Evolutionary conservation across 2,888 invertebrate species (phyloP).

Genomic region (Drosophila ezoana): DNA sequence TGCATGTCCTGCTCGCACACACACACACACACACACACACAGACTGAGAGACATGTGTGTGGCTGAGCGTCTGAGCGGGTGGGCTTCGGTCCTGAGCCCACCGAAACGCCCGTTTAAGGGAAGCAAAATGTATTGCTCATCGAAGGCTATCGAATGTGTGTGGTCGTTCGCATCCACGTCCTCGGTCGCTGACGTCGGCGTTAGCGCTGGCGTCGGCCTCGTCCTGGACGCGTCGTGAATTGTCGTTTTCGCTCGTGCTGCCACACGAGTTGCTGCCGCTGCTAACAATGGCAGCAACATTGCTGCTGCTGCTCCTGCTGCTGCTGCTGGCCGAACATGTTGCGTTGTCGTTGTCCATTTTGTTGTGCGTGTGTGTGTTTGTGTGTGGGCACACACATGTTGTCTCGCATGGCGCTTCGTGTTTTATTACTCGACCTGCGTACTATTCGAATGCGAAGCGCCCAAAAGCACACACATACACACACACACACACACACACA

Average conservation of each 20-base stretch:
- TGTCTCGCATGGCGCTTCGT: slow-evolving; percentile 73
- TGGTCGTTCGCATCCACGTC: slow-evolving; percentile 35
- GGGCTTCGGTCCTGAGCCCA: slow-evolving; percentile 40
- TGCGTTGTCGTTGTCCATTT: slow-evolving; percentile 72
- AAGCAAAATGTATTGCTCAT: slow-evolving; percentile 81
- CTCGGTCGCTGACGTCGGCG: slow-evolving; percentile 20
- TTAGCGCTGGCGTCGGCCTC: slow-evolving; percentile 7
- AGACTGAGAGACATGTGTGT: slow-evolving; percentile 8
- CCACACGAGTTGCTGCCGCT: slow-evolving; percentile 27
- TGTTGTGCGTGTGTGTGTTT: slow-evolving; percentile 43
- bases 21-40: slow-evolving; percentile 12
- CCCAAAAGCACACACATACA: slow-evolving; percentile 46
- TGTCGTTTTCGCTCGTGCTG: slow-evolving; percentile 27
- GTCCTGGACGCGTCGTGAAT: slow-evolving; percentile 7
- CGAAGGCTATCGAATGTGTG: slow-evolving; percentile 82
- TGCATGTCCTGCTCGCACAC: slow-evolving; percentile 58
- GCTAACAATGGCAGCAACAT: slow-evolving; percentile 67
- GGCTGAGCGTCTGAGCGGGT: slow-evolving; percentile 25
- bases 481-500: slow-evolving; percentile 44
- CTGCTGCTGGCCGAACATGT: slow-evolving; percentile 76
- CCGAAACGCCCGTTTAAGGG: slow-evolving; percentile 55
- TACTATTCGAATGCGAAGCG: slow-evolving; percentile 70
- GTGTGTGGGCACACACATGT: slow-evolving; percentile 58
- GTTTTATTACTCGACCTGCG: slow-evolving; percentile 80
- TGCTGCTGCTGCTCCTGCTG: slow-evolving; percentile 43